Percentiles rank a stretch among this genome's conserved stretches.
These are phyloP conservation scores for Hemichromis elongatus DNA, from an alignment of 2,113 vertebrate species.

Conservation along the genomic window DNA sequence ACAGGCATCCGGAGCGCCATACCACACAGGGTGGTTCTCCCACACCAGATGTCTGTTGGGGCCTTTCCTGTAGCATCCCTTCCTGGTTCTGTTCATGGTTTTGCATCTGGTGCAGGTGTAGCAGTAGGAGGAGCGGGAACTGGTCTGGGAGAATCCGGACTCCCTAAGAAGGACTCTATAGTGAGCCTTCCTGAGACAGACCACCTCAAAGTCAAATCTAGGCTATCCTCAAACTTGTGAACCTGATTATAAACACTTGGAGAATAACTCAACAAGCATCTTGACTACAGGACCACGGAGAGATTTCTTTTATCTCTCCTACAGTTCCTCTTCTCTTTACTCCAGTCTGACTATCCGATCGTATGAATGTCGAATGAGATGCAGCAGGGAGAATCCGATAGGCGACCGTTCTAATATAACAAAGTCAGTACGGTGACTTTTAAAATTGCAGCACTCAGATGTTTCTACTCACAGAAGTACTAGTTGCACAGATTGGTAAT, in stretches of 20 bases:
- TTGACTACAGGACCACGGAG: neutral
- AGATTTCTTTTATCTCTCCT: neutral
- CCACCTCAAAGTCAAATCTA: slow-evolving; percentile 78
- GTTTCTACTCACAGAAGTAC: slow-evolving; percentile 57
- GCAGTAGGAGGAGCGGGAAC: slow-evolving; percentile 27
- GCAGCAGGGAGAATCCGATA: neutral
- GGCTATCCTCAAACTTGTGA: slow-evolving; percentile 97
- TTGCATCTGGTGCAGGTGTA: slow-evolving; percentile 26
- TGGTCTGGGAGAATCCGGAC: slow-evolving; percentile 70
- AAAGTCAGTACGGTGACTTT: slow-evolving; percentile 35
- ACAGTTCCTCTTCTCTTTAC: slow-evolving; percentile 2
- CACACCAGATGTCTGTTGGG: slow-evolving; percentile 79
- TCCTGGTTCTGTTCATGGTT: slow-evolving; percentile 33
- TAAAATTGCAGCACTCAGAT: slow-evolving; percentile 39
- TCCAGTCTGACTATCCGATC: slow-evolving; percentile 60
- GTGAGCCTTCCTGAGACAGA: slow-evolving; percentile 82
- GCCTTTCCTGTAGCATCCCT: slow-evolving; percentile 59
- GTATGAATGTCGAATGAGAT: slow-evolving; percentile 63
- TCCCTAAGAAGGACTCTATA: slow-evolving; percentile 78
- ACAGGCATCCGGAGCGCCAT: slow-evolving; percentile 51
- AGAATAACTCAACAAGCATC: slow-evolving; percentile 1
- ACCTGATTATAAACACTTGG: slow-evolving; percentile 52
- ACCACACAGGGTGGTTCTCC: slow-evolving; percentile 69
- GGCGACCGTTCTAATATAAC: slow-evolving; percentile 15
- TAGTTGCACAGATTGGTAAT: slow-evolving; percentile 43